phyloP scores from a whole-genome alignment of 2,113 vertebrate species.

The Ctenodactylus gundi region DNA sequence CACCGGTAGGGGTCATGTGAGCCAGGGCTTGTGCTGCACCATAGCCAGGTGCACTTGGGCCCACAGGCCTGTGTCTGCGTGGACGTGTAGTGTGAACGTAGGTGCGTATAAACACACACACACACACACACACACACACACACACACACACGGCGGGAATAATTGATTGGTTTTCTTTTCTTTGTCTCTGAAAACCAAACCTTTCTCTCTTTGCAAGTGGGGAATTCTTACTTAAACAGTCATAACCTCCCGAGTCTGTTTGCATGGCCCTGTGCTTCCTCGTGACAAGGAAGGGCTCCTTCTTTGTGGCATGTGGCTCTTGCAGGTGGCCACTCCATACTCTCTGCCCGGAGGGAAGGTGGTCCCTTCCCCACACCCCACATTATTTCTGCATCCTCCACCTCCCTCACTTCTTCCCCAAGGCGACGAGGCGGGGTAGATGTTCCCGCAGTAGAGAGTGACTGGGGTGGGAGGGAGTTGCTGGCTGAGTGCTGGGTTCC shows the following conservation, averaged over 20 bases:
- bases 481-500: background rate
- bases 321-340: accelerated
- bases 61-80: background rate
- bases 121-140: accelerated
- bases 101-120: no score
- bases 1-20: background rate
- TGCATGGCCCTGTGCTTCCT: background rate
- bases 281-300: background rate
- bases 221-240: background rate
- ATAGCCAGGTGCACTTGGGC: no score
- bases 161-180: no score
- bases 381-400: accelerated
- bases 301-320: background rate
- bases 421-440: background rate
- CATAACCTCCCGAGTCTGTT: background rate
- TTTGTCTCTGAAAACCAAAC: background rate
- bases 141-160: background rate
- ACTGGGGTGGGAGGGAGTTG: background rate
- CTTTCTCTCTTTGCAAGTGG: background rate
- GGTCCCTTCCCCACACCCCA: accelerated
- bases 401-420: background rate
- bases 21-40: background rate
- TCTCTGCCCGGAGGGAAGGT: accelerated
- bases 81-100: no score
- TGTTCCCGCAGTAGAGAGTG: background rate